These are phyloP conservation scores for Oncorhynchus keta DNA, from an alignment of 2,113 vertebrate genomes.

Conservation along the genomic window DNA sequence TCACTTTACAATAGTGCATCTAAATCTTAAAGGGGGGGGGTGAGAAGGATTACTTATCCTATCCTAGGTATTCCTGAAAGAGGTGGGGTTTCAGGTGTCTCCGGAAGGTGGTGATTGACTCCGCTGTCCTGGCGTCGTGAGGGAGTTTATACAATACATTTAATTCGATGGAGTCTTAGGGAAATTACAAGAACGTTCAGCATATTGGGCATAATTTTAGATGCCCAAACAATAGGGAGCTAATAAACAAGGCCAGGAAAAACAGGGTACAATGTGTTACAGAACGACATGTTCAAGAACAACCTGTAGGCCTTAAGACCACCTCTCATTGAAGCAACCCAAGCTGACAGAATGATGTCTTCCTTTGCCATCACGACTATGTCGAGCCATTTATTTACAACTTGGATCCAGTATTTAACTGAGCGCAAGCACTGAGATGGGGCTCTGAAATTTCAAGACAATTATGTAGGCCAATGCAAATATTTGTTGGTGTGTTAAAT, in stretches of 20 bases:
- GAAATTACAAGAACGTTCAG: too few species aligned
- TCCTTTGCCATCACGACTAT: constrained; percentile 62
- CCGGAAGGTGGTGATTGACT: too few species aligned
- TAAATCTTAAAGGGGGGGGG: too few species aligned
- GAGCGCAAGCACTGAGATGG: constrained; percentile 53
- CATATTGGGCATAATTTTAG: too few species aligned
- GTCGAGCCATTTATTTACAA: constrained; percentile 37
- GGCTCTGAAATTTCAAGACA: constrained; percentile 74
- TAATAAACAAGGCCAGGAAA: neutral
- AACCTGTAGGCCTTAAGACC: constrained; percentile 56
- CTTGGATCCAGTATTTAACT: constrained; percentile 66
- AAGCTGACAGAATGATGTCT: constrained; percentile 69
- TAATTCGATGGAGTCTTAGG: too few species aligned
- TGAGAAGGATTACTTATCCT: too few species aligned
- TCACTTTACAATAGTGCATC: too few species aligned
- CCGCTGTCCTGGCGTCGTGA: too few species aligned
- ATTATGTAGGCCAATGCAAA: constrained; percentile 75
- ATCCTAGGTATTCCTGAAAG: too few species aligned
- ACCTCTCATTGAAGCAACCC: constrained; percentile 57
- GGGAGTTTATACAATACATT: too few species aligned
- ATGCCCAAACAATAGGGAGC: neutral
- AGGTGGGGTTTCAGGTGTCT: too few species aligned
- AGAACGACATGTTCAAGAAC: constrained; percentile 25
- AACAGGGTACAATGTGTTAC: neutral
- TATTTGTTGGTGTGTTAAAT: constrained; percentile 71